Evolutionary conservation across 2,113 vertebrate genomes (phyloP).

Genomic region (Pelecanus crispus): DNA sequence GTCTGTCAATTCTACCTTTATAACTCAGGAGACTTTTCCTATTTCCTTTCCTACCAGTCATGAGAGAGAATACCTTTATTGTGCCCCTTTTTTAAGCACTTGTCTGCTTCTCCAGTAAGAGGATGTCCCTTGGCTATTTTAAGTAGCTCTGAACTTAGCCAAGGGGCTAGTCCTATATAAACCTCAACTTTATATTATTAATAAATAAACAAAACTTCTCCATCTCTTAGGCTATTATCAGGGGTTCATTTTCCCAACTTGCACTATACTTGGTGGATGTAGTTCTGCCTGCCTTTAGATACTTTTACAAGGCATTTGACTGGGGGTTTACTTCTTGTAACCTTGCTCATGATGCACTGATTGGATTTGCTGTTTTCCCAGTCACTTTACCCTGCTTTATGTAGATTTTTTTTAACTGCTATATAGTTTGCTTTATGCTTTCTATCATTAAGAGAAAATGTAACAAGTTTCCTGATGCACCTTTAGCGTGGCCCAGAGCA

Average conservation of each 20-base stretch:
- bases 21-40: conserved; percentile 42
- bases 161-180: background rate
- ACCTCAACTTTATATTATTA: background rate
- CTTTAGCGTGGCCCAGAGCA: background rate
- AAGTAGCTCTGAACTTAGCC: background rate
- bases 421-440: background rate
- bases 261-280: conserved; percentile 1
- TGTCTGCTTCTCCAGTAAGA: background rate
- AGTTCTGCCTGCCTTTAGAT: background rate
- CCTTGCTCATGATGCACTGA: background rate
- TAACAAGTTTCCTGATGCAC: background rate
- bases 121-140: background rate
- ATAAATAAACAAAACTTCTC: background rate
- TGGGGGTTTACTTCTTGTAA: background rate
- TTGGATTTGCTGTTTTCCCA: background rate
- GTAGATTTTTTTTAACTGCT: background rate
- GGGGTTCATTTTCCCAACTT: conserved; percentile 16
- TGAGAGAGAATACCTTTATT: background rate
- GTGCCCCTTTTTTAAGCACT: background rate
- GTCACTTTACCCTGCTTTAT: background rate
- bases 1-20: background rate
- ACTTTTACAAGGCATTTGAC: background rate
- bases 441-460: background rate
- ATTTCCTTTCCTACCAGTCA: background rate
- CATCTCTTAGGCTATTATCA: background rate